These are phyloP conservation scores for Chelidonichthys spinosus DNA, from an alignment of 2,797 vertebrate species.

Conservation along the genomic window DNA sequence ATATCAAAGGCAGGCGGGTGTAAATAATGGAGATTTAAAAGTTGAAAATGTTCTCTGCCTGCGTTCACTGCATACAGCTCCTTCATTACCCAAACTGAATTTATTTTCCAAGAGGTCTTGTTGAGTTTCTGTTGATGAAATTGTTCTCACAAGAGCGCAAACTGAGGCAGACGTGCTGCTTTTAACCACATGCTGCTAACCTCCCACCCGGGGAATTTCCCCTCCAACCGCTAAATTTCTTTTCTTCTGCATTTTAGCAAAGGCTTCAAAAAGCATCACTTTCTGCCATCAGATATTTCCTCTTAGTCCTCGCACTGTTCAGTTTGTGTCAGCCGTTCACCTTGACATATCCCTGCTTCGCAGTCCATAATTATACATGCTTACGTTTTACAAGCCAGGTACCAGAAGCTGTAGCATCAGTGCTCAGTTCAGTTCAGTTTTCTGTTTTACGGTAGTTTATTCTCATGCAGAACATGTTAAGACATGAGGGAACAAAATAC, in stretches of 20 bases:
- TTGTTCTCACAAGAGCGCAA: conserved; percentile 61
- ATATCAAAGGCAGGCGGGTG: conserved; percentile 61
- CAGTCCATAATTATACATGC: too few species aligned
- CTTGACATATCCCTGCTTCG: too few species aligned
- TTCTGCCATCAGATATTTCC: background rate
- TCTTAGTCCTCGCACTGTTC: too few species aligned
- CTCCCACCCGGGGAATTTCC: conserved; percentile 55
- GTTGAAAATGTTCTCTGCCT: conserved; percentile 54
- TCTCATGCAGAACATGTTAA: too few species aligned
- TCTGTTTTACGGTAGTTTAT: too few species aligned
- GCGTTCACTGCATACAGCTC: conserved; percentile 37
- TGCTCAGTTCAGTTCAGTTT: too few species aligned
- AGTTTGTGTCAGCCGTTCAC: too few species aligned
- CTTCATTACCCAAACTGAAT: conserved; percentile 54
- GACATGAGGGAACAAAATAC: too few species aligned
- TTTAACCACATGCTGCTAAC: conserved; percentile 67
- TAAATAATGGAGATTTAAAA: conserved; percentile 72
- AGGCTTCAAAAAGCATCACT: conserved; percentile 23
- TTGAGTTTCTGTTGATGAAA: conserved; percentile 73
- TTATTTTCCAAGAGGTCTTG: conserved; percentile 50
- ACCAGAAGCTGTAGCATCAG: too few species aligned
- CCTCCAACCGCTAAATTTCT: conserved; percentile 6
- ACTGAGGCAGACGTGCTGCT: conserved; percentile 55
- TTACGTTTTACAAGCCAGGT: too few species aligned
- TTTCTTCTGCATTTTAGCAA: conserved; percentile 39